Conservation (phyloP, 2,113 vertebrate species). For the Oreocharis arfaki region DNA sequence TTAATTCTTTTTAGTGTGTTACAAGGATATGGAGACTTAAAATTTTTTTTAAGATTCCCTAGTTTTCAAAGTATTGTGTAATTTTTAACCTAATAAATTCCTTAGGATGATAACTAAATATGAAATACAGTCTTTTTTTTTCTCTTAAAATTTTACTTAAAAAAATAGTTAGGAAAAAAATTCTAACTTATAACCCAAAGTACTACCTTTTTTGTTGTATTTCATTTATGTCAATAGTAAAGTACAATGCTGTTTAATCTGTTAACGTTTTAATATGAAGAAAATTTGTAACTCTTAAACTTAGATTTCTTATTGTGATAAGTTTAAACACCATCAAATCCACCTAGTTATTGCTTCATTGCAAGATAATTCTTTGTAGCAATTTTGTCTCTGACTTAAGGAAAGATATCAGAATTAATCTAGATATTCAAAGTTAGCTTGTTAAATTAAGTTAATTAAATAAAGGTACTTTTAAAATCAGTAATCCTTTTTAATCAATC, state of each 20-base stretch:
- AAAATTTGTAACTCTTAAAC: not conserved
- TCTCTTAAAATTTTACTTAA: not conserved
- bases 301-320: not conserved
- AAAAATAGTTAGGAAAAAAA: not conserved
- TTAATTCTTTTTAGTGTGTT: not conserved
- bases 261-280: not conserved
- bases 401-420: not conserved
- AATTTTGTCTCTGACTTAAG: not conserved
- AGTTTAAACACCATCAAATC: not conserved
- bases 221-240: not conserved
- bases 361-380: not conserved
- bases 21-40: not conserved
- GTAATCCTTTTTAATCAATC: not conserved
- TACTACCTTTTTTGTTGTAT: not conserved
- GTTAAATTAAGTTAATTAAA: not conserved
- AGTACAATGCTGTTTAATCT: not conserved
- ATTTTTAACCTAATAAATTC: not conserved
- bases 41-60: not conserved
- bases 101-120: not conserved
- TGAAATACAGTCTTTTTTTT: not conserved
- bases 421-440: not conserved
- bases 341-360: not conserved
- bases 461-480: not conserved
- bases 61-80: not conserved
- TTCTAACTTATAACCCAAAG: not conserved